These are phyloP conservation scores for Erythrolamprus reginae DNA, from an alignment of 2,113 vertebrate genomes.

Conservation along the genomic window DNA sequence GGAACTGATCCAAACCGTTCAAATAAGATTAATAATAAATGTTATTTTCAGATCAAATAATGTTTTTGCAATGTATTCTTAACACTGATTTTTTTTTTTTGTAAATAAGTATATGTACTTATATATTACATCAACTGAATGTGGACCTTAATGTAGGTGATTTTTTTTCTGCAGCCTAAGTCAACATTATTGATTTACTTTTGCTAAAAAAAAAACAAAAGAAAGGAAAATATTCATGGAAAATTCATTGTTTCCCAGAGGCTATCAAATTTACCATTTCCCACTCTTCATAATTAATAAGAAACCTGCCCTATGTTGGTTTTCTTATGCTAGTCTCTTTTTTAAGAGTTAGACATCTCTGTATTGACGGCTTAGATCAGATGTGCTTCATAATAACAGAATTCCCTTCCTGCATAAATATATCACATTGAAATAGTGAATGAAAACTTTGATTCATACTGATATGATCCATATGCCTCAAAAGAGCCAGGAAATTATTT, in stretches of 20 bases:
- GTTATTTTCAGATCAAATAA: background rate
- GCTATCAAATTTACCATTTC: background rate
- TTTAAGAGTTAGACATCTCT: conserved; percentile 5
- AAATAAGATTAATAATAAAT: background rate
- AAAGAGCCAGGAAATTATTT: conserved; percentile 34
- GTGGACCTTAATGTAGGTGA: background rate
- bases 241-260: background rate
- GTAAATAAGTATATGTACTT: background rate
- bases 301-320: background rate
- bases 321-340: conserved; percentile 4
- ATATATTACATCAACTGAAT: background rate
- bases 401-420: conserved; percentile 7
- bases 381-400: background rate
- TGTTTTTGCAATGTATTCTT: background rate
- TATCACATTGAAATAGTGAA: conserved; percentile 21
- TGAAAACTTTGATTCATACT: conserved; percentile 34
- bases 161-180: background rate
- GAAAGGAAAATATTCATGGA: background rate
- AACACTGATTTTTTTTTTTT: background rate
- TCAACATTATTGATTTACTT: background rate
- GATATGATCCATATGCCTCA: conserved; percentile 33
- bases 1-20: background rate
- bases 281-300: background rate
- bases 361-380: background rate
- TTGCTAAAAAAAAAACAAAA: background rate